These are phyloP conservation scores for Caenorhabditis inopinata DNA, from an alignment of 1,140 invertebrate genomes.

Conservation along the genomic window DNA sequence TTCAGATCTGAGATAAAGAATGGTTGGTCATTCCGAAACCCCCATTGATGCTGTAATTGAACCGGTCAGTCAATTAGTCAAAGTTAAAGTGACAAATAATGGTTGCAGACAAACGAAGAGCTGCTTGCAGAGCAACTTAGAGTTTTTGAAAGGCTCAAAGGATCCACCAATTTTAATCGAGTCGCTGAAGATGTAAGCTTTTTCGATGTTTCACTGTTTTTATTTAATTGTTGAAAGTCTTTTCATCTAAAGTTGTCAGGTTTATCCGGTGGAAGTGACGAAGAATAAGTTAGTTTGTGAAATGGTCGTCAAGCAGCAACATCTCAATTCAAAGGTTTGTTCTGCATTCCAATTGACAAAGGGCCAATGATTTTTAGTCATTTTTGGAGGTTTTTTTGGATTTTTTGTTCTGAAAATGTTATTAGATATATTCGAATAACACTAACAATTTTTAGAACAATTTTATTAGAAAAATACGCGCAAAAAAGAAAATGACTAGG, in stretches of 20 bases:
- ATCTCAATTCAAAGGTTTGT: constrained; percentile 78
- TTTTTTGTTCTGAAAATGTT: no score
- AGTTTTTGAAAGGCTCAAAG: background rate
- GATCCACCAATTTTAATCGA: constrained; percentile 46
- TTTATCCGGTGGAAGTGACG: constrained; percentile 43
- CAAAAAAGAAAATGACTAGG: no score
- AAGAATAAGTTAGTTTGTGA: constrained; percentile 71
- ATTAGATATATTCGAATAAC: no score
- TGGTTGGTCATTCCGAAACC: background rate
- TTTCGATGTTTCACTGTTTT: background rate
- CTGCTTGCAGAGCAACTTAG: background rate
- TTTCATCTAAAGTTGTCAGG: constrained; percentile 18
- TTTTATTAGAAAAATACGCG: no score
- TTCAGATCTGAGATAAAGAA: background rate
- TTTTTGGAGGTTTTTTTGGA: no score
- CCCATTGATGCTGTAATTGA: background rate
- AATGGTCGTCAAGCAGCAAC: constrained; percentile 76
- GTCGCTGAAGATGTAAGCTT: constrained; percentile 41
- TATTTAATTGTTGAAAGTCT: background rate
- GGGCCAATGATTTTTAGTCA: no score
- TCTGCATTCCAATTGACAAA: background rate
- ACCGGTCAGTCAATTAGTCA: background rate
- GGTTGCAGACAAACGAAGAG: constrained; percentile 1
- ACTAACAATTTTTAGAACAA: no score
- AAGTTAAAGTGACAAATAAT: background rate